Evolutionary conservation across 2,888 invertebrate genomes (phyloP).

Genomic region (Drosophila tanythrix): DNA sequence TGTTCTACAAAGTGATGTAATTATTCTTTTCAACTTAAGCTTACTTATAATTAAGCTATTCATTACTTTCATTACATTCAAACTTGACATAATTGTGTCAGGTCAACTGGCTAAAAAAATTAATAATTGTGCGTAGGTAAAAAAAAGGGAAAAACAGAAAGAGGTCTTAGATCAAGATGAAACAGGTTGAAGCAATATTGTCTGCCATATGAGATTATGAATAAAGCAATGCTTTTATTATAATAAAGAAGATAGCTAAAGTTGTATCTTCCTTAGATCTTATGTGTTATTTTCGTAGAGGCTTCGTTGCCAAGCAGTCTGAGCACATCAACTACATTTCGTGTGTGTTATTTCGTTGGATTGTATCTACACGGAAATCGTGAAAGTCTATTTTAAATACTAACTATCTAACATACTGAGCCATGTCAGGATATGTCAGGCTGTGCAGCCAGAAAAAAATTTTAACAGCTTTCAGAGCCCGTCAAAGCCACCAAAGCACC

Average conservation of each 20-base stretch:
- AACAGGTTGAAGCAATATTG: not conserved
- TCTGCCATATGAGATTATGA: constrained; percentile 3
- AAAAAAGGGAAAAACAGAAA: not conserved
- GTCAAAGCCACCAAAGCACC: constrained; percentile 27
- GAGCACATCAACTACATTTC: not conserved
- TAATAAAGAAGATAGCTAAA: not conserved
- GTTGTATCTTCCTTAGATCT: not conserved
- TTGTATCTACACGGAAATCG: constrained; percentile 46
- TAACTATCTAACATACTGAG: constrained; percentile 32
- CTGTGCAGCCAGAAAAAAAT: constrained; percentile 25
- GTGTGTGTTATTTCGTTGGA: not conserved
- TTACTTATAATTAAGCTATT: not conserved
- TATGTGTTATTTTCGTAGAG: not conserved
- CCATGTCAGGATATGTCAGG: constrained; percentile 24
- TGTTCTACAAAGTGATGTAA: not conserved
- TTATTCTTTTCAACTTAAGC: not conserved
- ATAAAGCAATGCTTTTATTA: not conserved
- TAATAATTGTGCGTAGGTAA: constrained; percentile 1
- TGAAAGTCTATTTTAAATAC: constrained; percentile 63
- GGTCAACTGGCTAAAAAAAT: constrained; percentile 28
- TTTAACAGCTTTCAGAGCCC: constrained; percentile 59
- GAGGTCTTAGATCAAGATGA: constrained; percentile 27
- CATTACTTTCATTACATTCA: not conserved
- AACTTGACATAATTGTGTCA: constrained; percentile 36
- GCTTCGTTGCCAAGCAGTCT: not conserved